Evolutionary conservation across 2,113 vertebrate species (phyloP).

Genomic region (Bucco capensis): DNA sequence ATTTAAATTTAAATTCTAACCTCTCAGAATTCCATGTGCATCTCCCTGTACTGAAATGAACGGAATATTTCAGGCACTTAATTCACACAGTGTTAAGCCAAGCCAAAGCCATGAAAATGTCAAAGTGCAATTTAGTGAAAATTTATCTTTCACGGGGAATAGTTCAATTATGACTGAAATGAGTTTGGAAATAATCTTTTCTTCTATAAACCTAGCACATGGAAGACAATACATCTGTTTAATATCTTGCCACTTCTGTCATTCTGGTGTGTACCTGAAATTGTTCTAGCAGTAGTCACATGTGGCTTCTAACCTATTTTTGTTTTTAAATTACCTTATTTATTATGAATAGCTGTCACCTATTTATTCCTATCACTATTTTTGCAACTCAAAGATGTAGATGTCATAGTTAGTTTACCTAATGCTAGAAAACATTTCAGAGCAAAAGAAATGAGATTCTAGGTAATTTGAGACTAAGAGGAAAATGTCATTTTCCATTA

Average conservation of each 20-base stretch:
- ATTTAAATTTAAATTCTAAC: not conserved
- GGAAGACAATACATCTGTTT: slow-evolving; percentile 55
- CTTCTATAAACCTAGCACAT: slow-evolving; percentile 51
- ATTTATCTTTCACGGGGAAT: slow-evolving; percentile 54
- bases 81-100: slow-evolving; percentile 17
- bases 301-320: not conserved
- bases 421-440: not conserved
- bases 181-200: slow-evolving; percentile 57
- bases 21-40: not conserved
- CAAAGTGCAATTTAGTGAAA: slow-evolving; percentile 50
- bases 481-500: not conserved
- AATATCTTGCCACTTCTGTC: slow-evolving; percentile 17
- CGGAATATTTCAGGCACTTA: slow-evolving; percentile 9
- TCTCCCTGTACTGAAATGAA: slow-evolving; percentile 3
- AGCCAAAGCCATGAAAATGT: slow-evolving; percentile 56
- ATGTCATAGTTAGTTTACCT: not conserved
- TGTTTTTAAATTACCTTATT: not conserved
- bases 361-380: not conserved
- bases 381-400: not conserved
- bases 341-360: not conserved
- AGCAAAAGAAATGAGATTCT: not conserved
- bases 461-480: not conserved
- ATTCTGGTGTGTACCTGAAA: not conserved
- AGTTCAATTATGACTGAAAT: slow-evolving; percentile 51
- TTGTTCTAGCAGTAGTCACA: not conserved